Base-by-base conservation (phyloP, 2,888 invertebrate species). In the Phoronis australis region DNA sequence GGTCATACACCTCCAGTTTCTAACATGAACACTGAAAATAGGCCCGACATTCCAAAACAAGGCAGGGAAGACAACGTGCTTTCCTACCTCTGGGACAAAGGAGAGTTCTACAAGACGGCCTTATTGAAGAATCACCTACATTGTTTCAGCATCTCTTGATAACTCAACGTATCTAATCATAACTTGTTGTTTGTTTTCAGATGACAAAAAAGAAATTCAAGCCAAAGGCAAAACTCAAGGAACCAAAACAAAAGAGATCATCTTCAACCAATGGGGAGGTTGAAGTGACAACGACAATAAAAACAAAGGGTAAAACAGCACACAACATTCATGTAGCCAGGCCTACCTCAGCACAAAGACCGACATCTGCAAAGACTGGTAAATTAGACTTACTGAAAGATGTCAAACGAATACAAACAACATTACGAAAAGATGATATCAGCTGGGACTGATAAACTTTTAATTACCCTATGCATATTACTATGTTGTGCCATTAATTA, bases 381-480 rank as follows among this genome's bases (percentile, higher is more conserved):
- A 60, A 65, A 25, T 55, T 71, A 12, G 65, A 64, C 45, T 65
- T 73, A 39, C 60, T 72, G 25, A 68, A 64, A 52, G 71, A 73
- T 57, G 66, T 75, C 60, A 69, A 64, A 52, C 69, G 71, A 52
- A 62, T 75, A 47, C 74, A 75, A 56, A 62, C 68, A 18, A 69
- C 70, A 4, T 52, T 75, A 47, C 53, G 73, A 26, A 68, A 66
- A 52, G 73, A 74, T 52, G 73, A 73, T 51, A 38, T 73, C n/a
- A 56, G 58, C 42, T 74, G 73, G 73, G 71, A 71, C n/a, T n/a
- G n/a, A n/a, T n/a, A n/a, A n/a, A n/a, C n/a, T n/a, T n/a, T n/a
- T n/a, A n/a, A n/a, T n/a, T n/a, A n/a, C n/a, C n/a, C n/a, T n/a
- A n/a, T n/a, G n/a, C n/a, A n/a, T n/a, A n/a, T n/a, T n/a, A n/a